Evolutionary conservation across 2,888 invertebrate genomes (phyloP).

Genomic region (Ophioninae sp.): DNA sequence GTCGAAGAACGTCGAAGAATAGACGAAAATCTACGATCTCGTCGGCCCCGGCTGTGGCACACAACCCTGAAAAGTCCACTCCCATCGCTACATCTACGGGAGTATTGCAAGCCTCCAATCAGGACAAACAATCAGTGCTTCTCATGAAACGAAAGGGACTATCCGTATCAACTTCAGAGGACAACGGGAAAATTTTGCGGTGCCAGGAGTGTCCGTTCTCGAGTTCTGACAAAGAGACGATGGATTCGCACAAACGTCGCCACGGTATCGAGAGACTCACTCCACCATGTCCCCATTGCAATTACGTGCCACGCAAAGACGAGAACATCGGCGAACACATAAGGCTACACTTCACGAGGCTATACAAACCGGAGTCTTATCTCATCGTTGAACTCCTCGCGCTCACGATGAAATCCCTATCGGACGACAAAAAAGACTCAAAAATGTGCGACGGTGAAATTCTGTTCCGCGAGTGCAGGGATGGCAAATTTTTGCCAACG

Average conservation of each 20-base stretch:
- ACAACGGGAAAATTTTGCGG: constrained; percentile 66
- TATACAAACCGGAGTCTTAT: constrained; percentile 78
- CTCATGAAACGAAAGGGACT: constrained; percentile 72
- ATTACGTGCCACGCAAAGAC: constrained; percentile 77
- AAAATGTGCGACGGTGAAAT: constrained; percentile 68
- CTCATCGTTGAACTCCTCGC: constrained; percentile 74
- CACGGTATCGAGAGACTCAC: constrained; percentile 77
- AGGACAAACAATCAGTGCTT: constrained; percentile 75
- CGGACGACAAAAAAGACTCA: constrained; percentile 64
- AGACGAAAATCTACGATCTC: constrained; percentile 63
- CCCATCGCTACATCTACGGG: constrained; percentile 4
- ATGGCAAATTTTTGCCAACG: constrained; percentile 73
- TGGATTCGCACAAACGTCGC: constrained; percentile 76
- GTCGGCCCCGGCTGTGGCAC: constrained; percentile 1
- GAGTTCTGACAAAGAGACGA: constrained; percentile 71
- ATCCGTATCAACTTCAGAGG: constrained; percentile 54
- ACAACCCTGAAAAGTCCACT: constrained; percentile 23
- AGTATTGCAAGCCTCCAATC: constrained; percentile 72
- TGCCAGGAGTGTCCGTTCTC: constrained; percentile 76
- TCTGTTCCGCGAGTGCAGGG: constrained; percentile 73
- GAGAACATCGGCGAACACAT: constrained; percentile 76
- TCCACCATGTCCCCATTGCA: constrained; percentile 77
- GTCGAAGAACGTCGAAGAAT: constrained; percentile 29
- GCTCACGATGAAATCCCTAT: constrained; percentile 70
- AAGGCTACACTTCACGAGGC: constrained; percentile 74